phyloP scores from a whole-genome alignment of 2,797 vertebrate genomes.

The Danio tinwini region DNA sequence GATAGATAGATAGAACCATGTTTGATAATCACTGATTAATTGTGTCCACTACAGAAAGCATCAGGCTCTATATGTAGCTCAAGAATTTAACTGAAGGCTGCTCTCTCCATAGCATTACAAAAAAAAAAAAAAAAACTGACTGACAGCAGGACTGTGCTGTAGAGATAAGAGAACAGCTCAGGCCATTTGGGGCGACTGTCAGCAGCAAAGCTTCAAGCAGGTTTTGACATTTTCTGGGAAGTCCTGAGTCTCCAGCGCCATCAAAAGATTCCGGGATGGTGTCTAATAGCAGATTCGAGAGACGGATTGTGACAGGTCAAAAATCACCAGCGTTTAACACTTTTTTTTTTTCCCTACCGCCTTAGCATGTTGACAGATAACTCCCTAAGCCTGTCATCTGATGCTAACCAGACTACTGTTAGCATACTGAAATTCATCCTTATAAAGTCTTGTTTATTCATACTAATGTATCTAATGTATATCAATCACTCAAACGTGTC shows the following conservation, averaged over 20 bases:
- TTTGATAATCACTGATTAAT: not conserved
- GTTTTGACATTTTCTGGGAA: conserved; percentile 51
- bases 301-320: conserved; percentile 40
- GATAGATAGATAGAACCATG: not conserved
- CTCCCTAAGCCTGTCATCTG: not conserved
- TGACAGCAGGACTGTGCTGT: conserved; percentile 52
- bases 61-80: conserved; percentile 19
- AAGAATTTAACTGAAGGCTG: conserved; percentile 34
- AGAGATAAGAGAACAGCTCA: conserved; percentile 47
- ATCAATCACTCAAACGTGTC: too few species aligned
- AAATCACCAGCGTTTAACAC: conserved; percentile 29
- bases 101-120: not conserved
- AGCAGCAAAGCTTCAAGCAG: conserved; percentile 35
- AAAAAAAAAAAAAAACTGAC: conserved; percentile 31
- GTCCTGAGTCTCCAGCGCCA: conserved; percentile 41
- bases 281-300: conserved; percentile 36
- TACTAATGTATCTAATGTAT: too few species aligned
- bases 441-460: too few species aligned
- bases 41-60: not conserved
- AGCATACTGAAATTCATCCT: not conserved
- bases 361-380: too few species aligned
- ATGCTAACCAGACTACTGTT: not conserved
- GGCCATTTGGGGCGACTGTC: conserved; percentile 50
- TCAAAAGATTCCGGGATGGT: conserved; percentile 34
- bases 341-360: not conserved